Conservation (phyloP, 2,797 vertebrate species). For the Sus cebifrons region DNA sequence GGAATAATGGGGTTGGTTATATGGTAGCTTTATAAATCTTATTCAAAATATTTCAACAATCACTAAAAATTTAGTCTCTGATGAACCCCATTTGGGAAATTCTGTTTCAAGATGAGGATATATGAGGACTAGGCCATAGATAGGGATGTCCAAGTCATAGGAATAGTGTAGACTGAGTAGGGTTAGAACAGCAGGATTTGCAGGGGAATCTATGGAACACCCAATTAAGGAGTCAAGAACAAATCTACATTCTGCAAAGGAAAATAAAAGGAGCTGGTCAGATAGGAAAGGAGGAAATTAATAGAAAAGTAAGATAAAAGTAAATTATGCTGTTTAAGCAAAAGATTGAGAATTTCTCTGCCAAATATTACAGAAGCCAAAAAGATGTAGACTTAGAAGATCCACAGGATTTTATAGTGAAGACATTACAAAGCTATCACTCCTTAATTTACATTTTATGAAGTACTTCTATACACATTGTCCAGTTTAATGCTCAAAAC, state of each 20-base stretch:
- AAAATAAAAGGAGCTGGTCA: not conserved
- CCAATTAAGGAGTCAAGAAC: not conserved
- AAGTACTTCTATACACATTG: not conserved
- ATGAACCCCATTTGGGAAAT: not conserved
- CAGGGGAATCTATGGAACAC: not conserved
- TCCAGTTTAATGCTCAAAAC: not conserved
- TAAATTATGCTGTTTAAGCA: not conserved
- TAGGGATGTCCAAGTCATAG: not conserved
- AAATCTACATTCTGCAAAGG: not conserved
- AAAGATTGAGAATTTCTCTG: not conserved
- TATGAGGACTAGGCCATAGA: not conserved
- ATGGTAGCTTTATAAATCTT: not conserved
- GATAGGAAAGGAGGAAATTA: not conserved
- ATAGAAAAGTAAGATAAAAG: not conserved
- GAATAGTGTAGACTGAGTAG: not conserved
- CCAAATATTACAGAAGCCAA: not conserved
- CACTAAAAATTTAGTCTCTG: not conserved
- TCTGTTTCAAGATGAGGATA: constrained; percentile 26
- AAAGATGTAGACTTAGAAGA: not conserved
- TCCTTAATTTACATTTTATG: not conserved
- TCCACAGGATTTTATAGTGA: not conserved
- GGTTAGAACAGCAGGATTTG: not conserved
- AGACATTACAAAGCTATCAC: not conserved
- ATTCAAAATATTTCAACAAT: not conserved
- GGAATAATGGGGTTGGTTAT: not conserved